Evolutionary conservation across 2,888 invertebrate genomes (phyloP).

Genomic region (Pseudococcus longispinus): DNA sequence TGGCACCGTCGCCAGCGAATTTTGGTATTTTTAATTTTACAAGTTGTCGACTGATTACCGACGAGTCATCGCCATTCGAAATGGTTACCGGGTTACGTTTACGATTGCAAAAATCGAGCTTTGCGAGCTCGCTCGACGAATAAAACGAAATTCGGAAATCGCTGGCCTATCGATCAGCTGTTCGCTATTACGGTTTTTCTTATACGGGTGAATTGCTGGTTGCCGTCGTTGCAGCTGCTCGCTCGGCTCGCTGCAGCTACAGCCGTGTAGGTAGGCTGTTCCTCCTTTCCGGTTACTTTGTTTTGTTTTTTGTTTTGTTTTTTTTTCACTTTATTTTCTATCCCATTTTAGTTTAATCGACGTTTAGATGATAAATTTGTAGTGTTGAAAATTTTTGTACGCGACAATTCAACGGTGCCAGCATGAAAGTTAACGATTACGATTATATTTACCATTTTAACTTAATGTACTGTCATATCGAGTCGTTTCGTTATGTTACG

Average conservation of each 20-base stretch:
- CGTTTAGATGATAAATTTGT: constrained; percentile 4
- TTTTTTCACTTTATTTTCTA: background rate
- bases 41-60: too few species aligned
- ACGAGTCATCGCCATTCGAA: too few species aligned
- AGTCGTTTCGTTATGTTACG: constrained; percentile 14
- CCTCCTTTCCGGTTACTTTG: background rate
- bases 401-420: constrained; percentile 3
- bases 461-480: background rate
- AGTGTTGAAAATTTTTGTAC: constrained; percentile 7
- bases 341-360: background rate
- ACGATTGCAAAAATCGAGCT: too few species aligned
- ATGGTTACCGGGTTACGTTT: too few species aligned
- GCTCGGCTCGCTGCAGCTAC: background rate
- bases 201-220: background rate
- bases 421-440: constrained; percentile 28
- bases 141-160: background rate
- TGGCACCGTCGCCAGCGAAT: too few species aligned
- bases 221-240: background rate
- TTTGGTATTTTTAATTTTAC: too few species aligned
- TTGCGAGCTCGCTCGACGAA: too few species aligned
- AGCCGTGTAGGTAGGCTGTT: background rate
- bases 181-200: background rate
- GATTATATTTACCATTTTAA: background rate
- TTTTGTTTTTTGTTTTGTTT: background rate
- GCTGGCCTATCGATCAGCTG: constrained; percentile 27